These are phyloP conservation scores for Apotomis betuletana DNA, from an alignment of 2,888 invertebrate genomes.

Conservation along the genomic window DNA sequence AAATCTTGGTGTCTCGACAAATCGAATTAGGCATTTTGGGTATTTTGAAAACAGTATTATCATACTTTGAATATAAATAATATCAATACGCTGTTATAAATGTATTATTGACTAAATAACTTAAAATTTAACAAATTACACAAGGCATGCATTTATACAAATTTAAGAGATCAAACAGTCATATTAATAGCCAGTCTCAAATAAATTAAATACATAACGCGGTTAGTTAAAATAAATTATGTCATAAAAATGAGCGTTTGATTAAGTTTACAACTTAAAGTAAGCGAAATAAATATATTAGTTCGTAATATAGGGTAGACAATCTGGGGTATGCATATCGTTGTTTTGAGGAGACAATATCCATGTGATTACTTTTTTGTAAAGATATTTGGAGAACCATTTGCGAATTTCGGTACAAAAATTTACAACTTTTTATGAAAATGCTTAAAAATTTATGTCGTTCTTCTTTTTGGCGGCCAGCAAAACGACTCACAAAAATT, in stretches of 20 bases:
- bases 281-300: slow-evolving; percentile 81
- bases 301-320: slow-evolving; percentile 55
- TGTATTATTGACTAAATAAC: too few species aligned
- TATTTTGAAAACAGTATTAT: too few species aligned
- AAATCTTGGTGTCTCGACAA: too few species aligned
- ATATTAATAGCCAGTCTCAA: slow-evolving; percentile 28
- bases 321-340: slow-evolving; percentile 41
- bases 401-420: neutral
- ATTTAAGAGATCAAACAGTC: slow-evolving; percentile 18
- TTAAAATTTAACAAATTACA: neutral
- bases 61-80: too few species aligned
- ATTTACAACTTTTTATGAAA: neutral
- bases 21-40: too few species aligned
- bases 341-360: slow-evolving; percentile 3
- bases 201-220: slow-evolving; percentile 31
- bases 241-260: slow-evolving; percentile 56
- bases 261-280: slow-evolving; percentile 56
- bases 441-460: neutral
- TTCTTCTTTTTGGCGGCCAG: neutral
- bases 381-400: neutral
- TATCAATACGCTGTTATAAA: too few species aligned
- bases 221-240: slow-evolving; percentile 57
- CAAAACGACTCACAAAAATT: too few species aligned
- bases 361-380: neutral
- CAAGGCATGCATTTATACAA: neutral